These are phyloP conservation scores for Hymenochirus boettgeri DNA, from an alignment of 2,113 vertebrate genomes.

Conservation along the genomic window DNA sequence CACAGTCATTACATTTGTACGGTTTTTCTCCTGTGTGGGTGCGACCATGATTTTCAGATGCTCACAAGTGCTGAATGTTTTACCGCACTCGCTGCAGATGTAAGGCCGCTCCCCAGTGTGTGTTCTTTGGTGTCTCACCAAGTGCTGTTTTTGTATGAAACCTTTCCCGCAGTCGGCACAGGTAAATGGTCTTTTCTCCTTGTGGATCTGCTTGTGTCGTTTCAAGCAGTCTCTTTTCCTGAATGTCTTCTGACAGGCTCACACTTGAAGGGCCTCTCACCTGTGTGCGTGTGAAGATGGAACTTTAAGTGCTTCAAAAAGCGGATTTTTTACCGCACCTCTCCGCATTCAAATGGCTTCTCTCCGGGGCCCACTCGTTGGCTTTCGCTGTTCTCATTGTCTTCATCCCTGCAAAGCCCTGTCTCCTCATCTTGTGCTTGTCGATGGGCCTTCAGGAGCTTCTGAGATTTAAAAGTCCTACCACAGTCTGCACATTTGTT, in stretches of 20 bases:
- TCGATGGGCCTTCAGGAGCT: constrained; percentile 30
- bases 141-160: constrained; percentile 32
- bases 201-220: constrained; percentile 36
- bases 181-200: constrained; percentile 25
- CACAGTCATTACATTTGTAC: constrained; percentile 38
- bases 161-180: constrained; percentile 35
- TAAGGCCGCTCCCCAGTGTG: constrained; percentile 33
- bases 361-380: constrained; percentile 14
- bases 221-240: constrained; percentile 24
- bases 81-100: constrained; percentile 35
- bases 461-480: constrained; percentile 33
- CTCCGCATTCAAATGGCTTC: constrained; percentile 33
- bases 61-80: constrained; percentile 31
- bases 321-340: constrained; percentile 27
- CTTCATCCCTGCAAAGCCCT: constrained; percentile 23
- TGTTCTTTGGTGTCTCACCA: constrained; percentile 28
- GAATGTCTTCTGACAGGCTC: constrained; percentile 31
- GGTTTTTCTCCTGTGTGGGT: constrained; percentile 35
- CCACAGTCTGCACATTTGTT: constrained; percentile 64
- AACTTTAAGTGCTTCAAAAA: constrained; percentile 34
- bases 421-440: constrained; percentile 33
- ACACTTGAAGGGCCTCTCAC: constrained; percentile 33
- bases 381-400: constrained; percentile 32
- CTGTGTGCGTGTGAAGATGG: constrained; percentile 34
- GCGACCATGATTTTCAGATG: constrained; percentile 31